Conservation (phyloP, 1,140 invertebrate species). For the Wiebesia pumilae region DNA sequence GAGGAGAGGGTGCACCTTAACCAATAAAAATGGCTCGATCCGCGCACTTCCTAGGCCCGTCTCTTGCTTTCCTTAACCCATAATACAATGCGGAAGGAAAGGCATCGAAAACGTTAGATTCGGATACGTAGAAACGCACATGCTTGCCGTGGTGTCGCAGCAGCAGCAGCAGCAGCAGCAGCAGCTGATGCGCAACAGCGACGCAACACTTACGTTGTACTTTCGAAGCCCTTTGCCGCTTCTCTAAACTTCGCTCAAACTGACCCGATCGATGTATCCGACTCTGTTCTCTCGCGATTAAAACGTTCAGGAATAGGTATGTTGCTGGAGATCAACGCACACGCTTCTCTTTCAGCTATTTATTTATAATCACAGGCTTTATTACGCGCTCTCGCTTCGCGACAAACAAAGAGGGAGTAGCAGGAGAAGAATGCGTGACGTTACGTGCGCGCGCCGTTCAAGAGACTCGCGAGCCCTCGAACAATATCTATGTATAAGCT, state of each 20-base stretch:
- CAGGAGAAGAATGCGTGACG: background rate
- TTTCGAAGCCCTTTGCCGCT: background rate
- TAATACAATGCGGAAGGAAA: no score
- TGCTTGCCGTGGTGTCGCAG: background rate
- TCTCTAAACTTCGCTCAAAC: no score
- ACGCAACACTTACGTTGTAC: constrained; percentile 60
- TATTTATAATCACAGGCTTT: constrained; percentile 19
- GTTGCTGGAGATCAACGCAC: background rate
- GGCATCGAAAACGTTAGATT: background rate
- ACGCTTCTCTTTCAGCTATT: background rate
- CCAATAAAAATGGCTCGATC: no score
- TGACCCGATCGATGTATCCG: background rate
- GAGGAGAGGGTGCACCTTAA: no score
- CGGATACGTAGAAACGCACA: background rate
- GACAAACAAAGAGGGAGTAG: background rate
- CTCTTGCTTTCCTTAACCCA: background rate
- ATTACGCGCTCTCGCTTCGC: background rate
- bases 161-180: constrained; percentile 26
- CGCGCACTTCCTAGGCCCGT: background rate
- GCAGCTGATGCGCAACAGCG: constrained; percentile 59
- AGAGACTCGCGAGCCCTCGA: background rate
- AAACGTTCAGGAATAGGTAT: background rate
- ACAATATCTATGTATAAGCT: background rate
- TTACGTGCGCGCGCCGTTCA: constrained; percentile 14
- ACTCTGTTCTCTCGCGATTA: background rate